Conservation (phyloP, 2,888 invertebrate species). For the Ophioninae sp. region DNA sequence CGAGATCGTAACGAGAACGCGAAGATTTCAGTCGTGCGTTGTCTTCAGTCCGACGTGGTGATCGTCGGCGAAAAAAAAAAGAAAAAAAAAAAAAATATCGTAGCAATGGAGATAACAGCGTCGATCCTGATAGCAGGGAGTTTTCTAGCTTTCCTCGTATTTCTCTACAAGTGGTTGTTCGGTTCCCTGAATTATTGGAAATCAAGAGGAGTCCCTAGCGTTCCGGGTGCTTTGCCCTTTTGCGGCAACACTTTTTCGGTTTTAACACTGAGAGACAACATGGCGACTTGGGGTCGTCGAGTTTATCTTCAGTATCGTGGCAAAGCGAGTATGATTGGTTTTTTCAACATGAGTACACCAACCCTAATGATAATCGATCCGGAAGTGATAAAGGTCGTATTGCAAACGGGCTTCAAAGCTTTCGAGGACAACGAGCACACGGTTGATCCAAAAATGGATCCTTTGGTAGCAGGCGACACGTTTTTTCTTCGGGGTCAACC, state of each 20-base stretch:
- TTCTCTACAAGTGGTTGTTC: background rate
- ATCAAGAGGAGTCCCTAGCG: constrained; percentile 43
- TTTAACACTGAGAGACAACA: constrained; percentile 19
- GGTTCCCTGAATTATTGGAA: constrained; percentile 41
- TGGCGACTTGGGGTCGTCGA: constrained; percentile 14
- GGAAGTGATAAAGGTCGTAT: constrained; percentile 55
- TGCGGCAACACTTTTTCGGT: constrained; percentile 46
- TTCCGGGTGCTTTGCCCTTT: constrained; percentile 44
- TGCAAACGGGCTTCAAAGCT: constrained; percentile 24
- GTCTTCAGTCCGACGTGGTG: background rate
- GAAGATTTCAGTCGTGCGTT: background rate
- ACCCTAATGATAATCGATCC: constrained; percentile 41
- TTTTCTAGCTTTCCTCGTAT: background rate
- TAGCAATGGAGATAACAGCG: background rate
- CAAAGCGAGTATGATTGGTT: constrained; percentile 53
- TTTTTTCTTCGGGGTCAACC: constrained; percentile 43
- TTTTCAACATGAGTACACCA: constrained; percentile 41
- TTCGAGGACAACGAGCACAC: constrained; percentile 19
- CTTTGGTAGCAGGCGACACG: constrained; percentile 41
- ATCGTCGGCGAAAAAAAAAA: background rate
- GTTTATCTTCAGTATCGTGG: constrained; percentile 18
- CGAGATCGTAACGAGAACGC: background rate
- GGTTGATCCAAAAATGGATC: constrained; percentile 35
- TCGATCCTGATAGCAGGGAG: background rate
- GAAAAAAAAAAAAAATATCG: too few species aligned